Conservation (phyloP, 2,113 vertebrate species). For the Anguilla japonica region DNA sequence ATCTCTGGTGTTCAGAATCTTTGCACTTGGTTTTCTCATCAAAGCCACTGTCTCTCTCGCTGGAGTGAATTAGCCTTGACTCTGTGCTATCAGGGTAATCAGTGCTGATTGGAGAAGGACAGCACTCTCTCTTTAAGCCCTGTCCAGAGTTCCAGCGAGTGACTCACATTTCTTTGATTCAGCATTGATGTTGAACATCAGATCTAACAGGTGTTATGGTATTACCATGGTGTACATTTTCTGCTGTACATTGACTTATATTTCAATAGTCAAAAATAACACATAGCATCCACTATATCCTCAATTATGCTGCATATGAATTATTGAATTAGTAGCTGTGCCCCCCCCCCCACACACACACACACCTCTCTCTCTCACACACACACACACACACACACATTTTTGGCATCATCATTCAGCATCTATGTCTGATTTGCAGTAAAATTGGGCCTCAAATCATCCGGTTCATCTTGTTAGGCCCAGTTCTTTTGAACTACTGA, state of each 20-base stretch:
- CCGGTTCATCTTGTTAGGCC: background rate
- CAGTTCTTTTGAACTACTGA: background rate
- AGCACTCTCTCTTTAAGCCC: background rate
- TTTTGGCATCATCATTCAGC: too few species aligned
- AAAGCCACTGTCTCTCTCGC: background rate
- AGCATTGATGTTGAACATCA: background rate
- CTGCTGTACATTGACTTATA: too few species aligned
- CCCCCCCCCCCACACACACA: too few species aligned
- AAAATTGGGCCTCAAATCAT: background rate
- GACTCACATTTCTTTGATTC: background rate
- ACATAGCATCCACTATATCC: too few species aligned
- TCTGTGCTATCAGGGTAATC: constrained; percentile 16
- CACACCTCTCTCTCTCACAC: too few species aligned
- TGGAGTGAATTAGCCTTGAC: background rate
- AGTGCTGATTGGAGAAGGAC: background rate
- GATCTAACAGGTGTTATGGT: too few species aligned
- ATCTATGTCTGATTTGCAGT: too few species aligned
- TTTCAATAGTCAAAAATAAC: too few species aligned
- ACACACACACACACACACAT: too few species aligned
- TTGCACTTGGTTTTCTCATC: background rate
- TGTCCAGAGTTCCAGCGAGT: background rate
- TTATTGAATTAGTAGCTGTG: too few species aligned
- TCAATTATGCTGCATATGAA: too few species aligned
- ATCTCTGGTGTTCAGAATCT: background rate
- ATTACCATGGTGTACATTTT: too few species aligned